A percentile compares a stretch with the other conserved stretches of the same genome.
Evolutionary conservation across 2,113 vertebrate genomes (phyloP).

Genomic region (Casuarius casuarius): DNA sequence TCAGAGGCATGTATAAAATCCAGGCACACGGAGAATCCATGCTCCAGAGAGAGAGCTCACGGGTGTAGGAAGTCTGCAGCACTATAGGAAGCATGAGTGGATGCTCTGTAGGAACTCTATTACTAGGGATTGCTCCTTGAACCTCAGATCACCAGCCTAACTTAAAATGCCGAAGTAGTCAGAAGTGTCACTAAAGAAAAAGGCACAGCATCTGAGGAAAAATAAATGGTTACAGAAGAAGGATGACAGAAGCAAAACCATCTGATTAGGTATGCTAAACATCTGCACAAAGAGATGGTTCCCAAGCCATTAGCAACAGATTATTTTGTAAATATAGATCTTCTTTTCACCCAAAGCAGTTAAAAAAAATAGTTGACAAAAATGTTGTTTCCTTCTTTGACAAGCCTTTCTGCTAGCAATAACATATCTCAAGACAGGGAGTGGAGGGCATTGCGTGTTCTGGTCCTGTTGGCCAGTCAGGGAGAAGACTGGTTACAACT

Average conservation of each 20-base stretch:
- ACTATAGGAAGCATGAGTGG: neutral
- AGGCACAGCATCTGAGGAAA: neutral
- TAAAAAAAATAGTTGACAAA: neutral
- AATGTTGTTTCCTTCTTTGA: neutral
- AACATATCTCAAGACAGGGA: neutral
- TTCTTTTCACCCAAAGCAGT: neutral
- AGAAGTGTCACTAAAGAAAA: neutral
- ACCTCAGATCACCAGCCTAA: neutral
- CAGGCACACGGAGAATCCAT: neutral
- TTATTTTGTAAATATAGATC: neutral
- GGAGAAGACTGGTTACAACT: neutral
- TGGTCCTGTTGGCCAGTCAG: neutral
- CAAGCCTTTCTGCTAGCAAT: neutral
- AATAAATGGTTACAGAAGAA: neutral
- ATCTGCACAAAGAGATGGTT: neutral
- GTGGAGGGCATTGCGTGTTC: neutral
- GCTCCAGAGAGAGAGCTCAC: neutral
- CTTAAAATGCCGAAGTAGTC: neutral
- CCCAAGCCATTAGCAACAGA: neutral
- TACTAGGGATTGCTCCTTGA: neutral
- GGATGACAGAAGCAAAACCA: neutral
- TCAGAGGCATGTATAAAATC: neutral
- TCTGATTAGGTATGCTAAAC: neutral
- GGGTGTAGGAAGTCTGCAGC: neutral
- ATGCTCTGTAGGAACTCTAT: neutral